Evolutionary conservation across 2,797 vertebrate genomes (phyloP).

Genomic region (Meda fulgida): DNA sequence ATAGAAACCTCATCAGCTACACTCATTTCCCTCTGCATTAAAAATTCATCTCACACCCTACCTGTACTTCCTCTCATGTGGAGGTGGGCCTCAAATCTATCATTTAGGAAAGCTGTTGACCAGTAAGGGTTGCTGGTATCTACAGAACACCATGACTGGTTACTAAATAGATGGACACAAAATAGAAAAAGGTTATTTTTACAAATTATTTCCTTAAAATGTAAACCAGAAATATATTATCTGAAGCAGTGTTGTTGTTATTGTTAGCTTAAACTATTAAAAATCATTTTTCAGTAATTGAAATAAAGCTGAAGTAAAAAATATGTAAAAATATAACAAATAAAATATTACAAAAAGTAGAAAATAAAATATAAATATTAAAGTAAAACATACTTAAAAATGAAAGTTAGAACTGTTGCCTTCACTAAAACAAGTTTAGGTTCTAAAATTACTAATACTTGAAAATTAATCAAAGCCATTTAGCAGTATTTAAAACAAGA

Average conservation of each 20-base stretch:
- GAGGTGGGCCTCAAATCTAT: constrained; percentile 8
- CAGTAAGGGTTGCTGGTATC: background rate
- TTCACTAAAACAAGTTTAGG: background rate
- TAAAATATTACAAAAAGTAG: background rate
- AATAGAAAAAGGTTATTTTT: background rate
- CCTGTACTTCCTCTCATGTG: constrained; percentile 11
- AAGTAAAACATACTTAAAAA: background rate
- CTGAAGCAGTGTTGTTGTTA: background rate
- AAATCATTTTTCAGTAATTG: too few relatives aligned
- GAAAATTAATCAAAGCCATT: background rate
- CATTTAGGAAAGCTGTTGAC: background rate
- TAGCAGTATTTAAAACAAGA: background rate
- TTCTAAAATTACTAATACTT: background rate
- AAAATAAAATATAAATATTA: background rate
- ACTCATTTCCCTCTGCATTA: constrained; percentile 33
- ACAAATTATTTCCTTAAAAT: background rate
- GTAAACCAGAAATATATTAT: background rate
- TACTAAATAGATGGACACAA: background rate
- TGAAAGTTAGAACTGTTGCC: background rate
- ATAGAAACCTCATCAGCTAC: constrained; percentile 32
- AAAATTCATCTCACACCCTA: constrained; percentile 40
- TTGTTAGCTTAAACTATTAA: background rate
- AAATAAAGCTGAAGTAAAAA: background rate
- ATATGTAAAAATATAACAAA: background rate
- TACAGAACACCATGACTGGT: background rate